Evolutionary conservation across 2,797 vertebrate genomes (phyloP), one percentile per base, ranked within the genome.

Genomic region (Pseudochromis fuscus): DNA sequence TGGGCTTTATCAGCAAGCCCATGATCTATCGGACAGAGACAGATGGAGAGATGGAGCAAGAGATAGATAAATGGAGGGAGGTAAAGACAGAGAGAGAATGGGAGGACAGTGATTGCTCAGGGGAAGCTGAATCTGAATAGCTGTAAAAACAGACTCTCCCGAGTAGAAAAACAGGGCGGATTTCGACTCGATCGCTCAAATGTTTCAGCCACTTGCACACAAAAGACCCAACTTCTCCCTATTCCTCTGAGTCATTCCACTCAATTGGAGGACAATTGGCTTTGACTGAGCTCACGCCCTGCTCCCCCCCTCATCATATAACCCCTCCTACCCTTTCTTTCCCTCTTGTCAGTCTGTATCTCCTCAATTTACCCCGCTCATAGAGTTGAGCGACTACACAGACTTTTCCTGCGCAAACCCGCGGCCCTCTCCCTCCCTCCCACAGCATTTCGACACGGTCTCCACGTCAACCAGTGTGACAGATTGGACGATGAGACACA

Each of bases 191-290:
- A 85, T 87, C 31, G 3, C 78, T 81, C 86, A 85, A 87, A 82
- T 78, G 82, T 85, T 87, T 87, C 80, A 75, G 71, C 53, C 1
- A 9, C 77, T 76, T 72, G 28, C 52, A 51, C 73, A 86, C 75
- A 87, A 86, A 87, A 83, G 77, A 74, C 69, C 67, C 53, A 75
- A 77, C 80, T 83, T 83, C 82, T 12, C 76, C 73, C 85, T 77
- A 87, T 88, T 88, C 82, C 91, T 85, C 88, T 82, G 84, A 92
- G 86, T 87, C 86, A 92, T 89, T 91, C 86, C 86, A 84, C 88
- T 91, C 89, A 91, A 87, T 83, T 88, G 86, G 82, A 90, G 81
- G 80, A 90, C 88, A 90, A 88, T 86, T 89, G 89, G 66, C 72
- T 90, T 87, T 84, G 81, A 88, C 80, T 87, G 56, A 83, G 66